Evolutionary conservation across 2,113 vertebrate genomes (phyloP), one percentile per base, ranked within the genome.

Genomic region (Euleptes europaea): DNA sequence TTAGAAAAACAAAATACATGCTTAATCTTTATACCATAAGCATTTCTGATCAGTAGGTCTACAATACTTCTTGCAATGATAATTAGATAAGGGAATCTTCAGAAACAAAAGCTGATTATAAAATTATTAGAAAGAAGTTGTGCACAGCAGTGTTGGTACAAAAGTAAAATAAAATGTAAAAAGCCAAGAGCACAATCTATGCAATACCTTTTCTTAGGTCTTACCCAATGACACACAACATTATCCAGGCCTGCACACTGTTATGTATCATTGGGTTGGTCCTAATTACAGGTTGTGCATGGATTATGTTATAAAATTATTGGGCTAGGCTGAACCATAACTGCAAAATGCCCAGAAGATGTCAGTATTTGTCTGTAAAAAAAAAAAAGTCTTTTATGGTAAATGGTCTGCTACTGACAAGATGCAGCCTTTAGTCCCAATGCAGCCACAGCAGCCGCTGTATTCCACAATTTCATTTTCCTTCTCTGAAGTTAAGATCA

Each of bases 291-390:
- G 7, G 26, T 63, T 9, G 26, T 63, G 60, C 26, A 63, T 63
- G 3, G 5, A 5, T 63, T 63, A 19, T 63, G 23, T 71, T 26
- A 9, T 38, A 26, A 70, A 54, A 54, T 11, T 12, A 71, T 65
- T 42, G 44, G 28, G 10, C 23, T 57, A 28, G 38, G 38, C 14
- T 44, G 60, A 21, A 44, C 14, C 7, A 47, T 42, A 80, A 66
- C 44, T 76, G 42, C 17, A 10, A 23, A 76, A 33, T 79, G 35
- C 60, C 76, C 83, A 84, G 83, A 78, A 84, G 75, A 71, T 84
- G 83, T 78, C 83, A 78, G 60, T 71, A 33, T 71, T 78, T 69
- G 54, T 44, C 67, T 63, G 13, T 57, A 71, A 26, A 84, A 70
- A n/a, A 77, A 2, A 33, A n/a, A n/a, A n/a, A 44, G 44, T 4